These are phyloP conservation scores for Dyspetes luteomarginatus DNA, from an alignment of 2,888 invertebrate genomes.

Conservation along the genomic window DNA sequence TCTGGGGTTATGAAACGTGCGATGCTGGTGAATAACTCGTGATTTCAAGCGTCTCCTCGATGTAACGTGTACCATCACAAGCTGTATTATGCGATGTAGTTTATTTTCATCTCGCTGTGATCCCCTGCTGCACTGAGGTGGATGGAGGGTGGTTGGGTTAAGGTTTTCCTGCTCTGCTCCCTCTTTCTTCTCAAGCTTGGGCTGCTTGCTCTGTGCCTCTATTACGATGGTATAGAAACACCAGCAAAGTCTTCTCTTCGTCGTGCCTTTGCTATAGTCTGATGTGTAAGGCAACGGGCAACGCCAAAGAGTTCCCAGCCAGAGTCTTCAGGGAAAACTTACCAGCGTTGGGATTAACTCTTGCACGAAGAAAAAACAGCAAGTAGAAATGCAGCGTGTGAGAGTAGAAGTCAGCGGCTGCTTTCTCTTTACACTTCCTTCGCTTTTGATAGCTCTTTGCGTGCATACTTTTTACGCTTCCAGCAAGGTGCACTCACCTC, in stretches of 20 bases:
- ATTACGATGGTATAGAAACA: conserved; percentile 37
- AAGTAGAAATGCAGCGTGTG: conserved; percentile 59
- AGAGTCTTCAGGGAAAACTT: conserved; percentile 76
- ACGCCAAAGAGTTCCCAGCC: conserved; percentile 70
- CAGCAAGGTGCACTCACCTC: neutral
- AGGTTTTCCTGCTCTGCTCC: conserved; percentile 18
- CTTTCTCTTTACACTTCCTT: conserved; percentile 24
- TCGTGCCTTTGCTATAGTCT: too few relatives aligned
- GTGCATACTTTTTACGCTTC: conserved; percentile 30
- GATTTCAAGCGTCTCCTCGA: conserved; percentile 14
- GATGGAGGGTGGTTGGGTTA: too few relatives aligned
- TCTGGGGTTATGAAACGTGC: conserved; percentile 55
- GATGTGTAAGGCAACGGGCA: conserved; percentile 36
- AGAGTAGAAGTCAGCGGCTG: conserved; percentile 20
- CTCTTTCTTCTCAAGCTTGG: conserved; percentile 3
- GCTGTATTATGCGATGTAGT: conserved; percentile 71
- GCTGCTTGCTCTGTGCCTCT: conserved; percentile 30
- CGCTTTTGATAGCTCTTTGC: conserved; percentile 7
- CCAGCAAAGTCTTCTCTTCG: conserved; percentile 44
- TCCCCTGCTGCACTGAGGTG: conserved; percentile 59
- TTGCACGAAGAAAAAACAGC: conserved; percentile 76
- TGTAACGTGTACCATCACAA: conserved; percentile 56
- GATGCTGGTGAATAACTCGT: conserved; percentile 61
- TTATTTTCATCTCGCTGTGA: conserved; percentile 75
- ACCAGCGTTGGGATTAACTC: conserved; percentile 77